These are phyloP conservation scores for Oriolus oriolus DNA, from an alignment of 2,113 vertebrate genomes.

Conservation along the genomic window DNA sequence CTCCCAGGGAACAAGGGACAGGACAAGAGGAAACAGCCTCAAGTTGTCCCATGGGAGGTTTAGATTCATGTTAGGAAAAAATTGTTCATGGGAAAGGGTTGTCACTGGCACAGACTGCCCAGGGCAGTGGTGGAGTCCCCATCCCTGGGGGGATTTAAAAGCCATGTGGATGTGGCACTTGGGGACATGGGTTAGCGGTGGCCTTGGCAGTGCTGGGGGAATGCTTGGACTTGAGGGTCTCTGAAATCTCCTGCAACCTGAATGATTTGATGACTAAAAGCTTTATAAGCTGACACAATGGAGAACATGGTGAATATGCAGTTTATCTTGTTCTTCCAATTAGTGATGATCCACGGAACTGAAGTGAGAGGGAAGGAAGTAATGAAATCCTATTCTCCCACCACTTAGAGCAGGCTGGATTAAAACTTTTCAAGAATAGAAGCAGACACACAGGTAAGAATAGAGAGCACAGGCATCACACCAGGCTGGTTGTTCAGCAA, in stretches of 20 bases:
- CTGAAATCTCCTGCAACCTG: not conserved
- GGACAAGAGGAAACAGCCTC: not conserved
- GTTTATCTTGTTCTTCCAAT: not conserved
- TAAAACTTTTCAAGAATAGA: conserved; percentile 8
- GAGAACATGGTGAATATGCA: not conserved
- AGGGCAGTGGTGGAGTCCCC: not conserved
- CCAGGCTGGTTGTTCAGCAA: not conserved
- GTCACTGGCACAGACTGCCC: not conserved
- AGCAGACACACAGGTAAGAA: not conserved
- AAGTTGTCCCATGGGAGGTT: not conserved
- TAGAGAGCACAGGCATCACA: not conserved
- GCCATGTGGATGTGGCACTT: not conserved
- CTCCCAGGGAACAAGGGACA: not conserved
- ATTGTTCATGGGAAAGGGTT: not conserved
- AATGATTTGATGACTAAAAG: not conserved
- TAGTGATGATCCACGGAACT: not conserved
- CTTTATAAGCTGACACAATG: not conserved
- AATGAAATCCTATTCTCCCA: not conserved
- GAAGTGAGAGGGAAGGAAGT: not conserved
- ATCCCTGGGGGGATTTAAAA: not conserved
- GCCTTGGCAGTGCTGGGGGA: not conserved
- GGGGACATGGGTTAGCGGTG: not conserved
- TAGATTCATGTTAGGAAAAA: not conserved
- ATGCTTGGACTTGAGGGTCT: not conserved
- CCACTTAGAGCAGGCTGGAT: not conserved